phyloP scores from a whole-genome alignment of 1,140 invertebrate species.

The Druon quercuslanigerum region DNA sequence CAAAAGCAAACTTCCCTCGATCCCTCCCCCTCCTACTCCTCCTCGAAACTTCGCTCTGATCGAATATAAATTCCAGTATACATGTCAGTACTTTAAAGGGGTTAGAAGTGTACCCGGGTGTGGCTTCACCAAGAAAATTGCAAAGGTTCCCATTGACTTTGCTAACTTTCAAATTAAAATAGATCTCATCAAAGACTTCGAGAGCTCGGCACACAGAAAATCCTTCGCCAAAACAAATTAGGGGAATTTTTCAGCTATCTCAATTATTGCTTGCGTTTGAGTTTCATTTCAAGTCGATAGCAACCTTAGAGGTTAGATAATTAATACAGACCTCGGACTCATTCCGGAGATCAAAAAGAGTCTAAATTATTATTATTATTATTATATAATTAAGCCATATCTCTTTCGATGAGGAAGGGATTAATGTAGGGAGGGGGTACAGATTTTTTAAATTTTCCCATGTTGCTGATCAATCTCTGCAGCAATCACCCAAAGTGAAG shows the following conservation, averaged over 20 bases:
- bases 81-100: neutral
- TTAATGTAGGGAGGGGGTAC: too few species aligned
- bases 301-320: too few species aligned
- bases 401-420: too few species aligned
- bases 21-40: conserved; percentile 37
- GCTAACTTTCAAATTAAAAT: conserved; percentile 25
- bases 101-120: neutral
- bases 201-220: conserved; percentile 20
- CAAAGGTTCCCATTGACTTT: conserved; percentile 14
- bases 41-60: conserved; percentile 46
- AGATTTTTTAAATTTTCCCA: too few species aligned
- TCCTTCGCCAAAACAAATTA: neutral
- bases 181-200: conserved; percentile 29
- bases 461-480: too few species aligned
- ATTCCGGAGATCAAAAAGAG: too few species aligned
- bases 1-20: conserved; percentile 46
- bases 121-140: conserved; percentile 13
- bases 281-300: neutral
- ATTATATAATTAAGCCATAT: too few species aligned
- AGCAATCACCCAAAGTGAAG: too few species aligned
- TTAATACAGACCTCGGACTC: too few species aligned
- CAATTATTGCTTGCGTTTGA: conserved; percentile 14
- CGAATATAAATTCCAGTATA: conserved; percentile 48
- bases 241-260: conserved; percentile 14
- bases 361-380: too few species aligned